Percentiles rank a stretch among this genome's conserved stretches.
phyloP scores from a whole-genome alignment of 2,888 invertebrate species.

The Gortyna flavago region DNA sequence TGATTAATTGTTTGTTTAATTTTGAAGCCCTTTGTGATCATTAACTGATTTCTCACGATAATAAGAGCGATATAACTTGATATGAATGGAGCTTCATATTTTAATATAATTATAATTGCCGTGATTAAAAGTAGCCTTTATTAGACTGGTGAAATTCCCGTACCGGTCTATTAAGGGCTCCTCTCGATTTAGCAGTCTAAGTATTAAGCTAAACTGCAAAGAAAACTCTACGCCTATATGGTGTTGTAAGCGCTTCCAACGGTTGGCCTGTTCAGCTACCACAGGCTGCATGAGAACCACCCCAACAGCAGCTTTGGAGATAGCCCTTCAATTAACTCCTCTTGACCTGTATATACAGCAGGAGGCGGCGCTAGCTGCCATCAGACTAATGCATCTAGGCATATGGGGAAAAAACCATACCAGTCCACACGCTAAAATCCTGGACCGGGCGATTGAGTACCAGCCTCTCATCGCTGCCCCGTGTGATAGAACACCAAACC shows the following conservation, averaged over 20 bases:
- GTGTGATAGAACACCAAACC: too few relatives aligned
- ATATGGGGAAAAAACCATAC: too few relatives aligned
- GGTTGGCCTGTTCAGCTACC: too few relatives aligned
- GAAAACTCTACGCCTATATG: neutral
- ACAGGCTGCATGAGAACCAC: too few relatives aligned
- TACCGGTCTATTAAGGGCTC: neutral
- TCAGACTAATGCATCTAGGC: too few relatives aligned
- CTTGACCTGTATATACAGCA: too few relatives aligned
- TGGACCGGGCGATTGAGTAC: too few relatives aligned
- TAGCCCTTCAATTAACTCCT: too few relatives aligned
- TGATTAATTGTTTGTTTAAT: constrained; percentile 56
- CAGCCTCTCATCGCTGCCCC: too few relatives aligned
- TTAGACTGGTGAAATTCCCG: neutral
- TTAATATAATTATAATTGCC: neutral
- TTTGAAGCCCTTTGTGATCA: constrained; percentile 34
- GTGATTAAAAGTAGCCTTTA: neutral
- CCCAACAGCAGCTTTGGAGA: too few relatives aligned
- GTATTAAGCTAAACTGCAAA: neutral
- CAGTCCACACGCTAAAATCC: too few relatives aligned
- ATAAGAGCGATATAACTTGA: neutral
- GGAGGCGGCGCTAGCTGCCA: too few relatives aligned
- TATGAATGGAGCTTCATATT: constrained; percentile 20
- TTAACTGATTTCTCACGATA: constrained; percentile 31
- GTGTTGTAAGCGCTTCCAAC: constrained; percentile 1
- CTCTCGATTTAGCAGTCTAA: neutral